Percentiles rank a stretch among this genome's conserved stretches.
Conservation (phyloP, 2,113 vertebrate genomes). For the Dryoscopus gambensis region DNA sequence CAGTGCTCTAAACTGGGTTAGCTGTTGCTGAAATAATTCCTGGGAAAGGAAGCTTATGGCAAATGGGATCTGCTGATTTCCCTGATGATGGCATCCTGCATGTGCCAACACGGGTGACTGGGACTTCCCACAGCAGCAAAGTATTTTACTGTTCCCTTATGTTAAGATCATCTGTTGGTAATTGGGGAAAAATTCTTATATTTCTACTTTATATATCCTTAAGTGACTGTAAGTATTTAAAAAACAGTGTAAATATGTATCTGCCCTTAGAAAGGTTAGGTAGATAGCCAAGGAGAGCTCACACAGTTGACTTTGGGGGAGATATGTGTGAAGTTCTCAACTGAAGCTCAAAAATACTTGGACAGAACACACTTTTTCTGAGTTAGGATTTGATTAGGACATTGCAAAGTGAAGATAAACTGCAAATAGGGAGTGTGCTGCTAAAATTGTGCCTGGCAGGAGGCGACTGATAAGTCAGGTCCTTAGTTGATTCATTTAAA, state of each 20-base stretch:
- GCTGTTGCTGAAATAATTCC: background rate
- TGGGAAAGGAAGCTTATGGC: background rate
- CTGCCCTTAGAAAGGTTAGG: background rate
- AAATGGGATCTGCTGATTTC: background rate
- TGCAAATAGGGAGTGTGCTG: background rate
- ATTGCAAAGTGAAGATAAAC: background rate
- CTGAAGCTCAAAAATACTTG: background rate
- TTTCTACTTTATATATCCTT: background rate
- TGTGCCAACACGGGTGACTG: background rate
- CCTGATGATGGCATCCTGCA: fast-evolving
- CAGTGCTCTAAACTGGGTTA: background rate
- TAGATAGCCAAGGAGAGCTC: background rate
- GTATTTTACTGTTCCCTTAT: background rate
- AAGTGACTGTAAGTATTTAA: background rate
- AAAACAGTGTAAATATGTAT: background rate
- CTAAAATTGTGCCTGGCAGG: background rate
- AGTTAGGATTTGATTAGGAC: background rate
- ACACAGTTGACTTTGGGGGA: background rate
- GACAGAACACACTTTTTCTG: background rate
- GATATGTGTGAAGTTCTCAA: background rate
- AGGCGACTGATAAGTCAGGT: background rate
- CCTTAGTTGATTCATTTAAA: background rate
- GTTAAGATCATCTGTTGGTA: background rate
- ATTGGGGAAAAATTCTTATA: background rate
- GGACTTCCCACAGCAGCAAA: background rate